Conservation (phyloP, 23 tunicate species). For the Trididemnum miniatum region DNA sequence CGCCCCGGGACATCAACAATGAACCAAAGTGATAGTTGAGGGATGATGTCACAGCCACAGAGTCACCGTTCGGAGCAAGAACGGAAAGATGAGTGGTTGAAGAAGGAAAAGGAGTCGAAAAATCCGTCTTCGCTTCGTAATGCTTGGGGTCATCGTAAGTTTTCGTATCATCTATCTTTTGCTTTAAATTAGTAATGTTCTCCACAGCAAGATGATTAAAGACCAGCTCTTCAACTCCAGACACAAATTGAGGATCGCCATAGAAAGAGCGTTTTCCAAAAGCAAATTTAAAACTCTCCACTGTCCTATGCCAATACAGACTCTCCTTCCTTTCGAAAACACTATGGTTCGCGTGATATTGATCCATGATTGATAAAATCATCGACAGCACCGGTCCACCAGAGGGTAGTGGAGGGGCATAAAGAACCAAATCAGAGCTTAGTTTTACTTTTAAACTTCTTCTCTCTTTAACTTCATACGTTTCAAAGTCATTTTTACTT, state of each 20-base stretch:
- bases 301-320: constrained; percentile 80
- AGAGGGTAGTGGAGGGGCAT: constrained; percentile 71
- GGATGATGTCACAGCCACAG: constrained; percentile 80
- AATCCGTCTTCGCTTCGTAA: constrained; percentile 45
- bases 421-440: constrained; percentile 26
- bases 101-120: background rate
- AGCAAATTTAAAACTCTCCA: constrained; percentile 78
- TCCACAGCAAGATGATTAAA: background rate
- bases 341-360: constrained; percentile 28
- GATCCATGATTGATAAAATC: constrained; percentile 65
- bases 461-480: constrained; percentile 47
- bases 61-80: constrained; percentile 62
- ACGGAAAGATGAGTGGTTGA: constrained; percentile 81
- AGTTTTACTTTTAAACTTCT: constrained; percentile 41
- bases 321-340: constrained; percentile 22
- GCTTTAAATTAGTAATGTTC: background rate
- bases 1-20: constrained; percentile 58
- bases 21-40: constrained; percentile 69
- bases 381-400: constrained; percentile 83
- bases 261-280: constrained; percentile 44
- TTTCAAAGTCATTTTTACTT: constrained; percentile 35
- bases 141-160: constrained; percentile 63
- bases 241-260: constrained; percentile 54
- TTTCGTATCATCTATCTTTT: constrained; percentile 42
- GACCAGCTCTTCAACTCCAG: background rate